phyloP scores from a whole-genome alignment of 2,888 invertebrate species.

The Molorchus minor region DNA sequence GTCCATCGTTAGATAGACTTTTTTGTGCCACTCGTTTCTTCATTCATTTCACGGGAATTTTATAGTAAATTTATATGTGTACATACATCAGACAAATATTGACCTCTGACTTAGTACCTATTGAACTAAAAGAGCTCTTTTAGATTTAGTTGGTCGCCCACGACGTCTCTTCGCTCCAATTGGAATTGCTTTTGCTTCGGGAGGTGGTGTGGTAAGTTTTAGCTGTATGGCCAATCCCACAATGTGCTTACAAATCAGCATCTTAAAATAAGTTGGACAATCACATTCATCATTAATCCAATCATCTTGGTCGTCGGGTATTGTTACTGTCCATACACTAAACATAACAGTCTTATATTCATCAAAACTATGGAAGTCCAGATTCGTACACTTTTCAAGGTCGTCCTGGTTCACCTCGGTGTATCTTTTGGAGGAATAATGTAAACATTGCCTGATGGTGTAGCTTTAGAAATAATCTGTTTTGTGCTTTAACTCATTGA shows the following conservation, averaged over 20 bases:
- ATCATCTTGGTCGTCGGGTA: constrained; percentile 9
- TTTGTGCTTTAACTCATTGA: constrained; percentile 17
- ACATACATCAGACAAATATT: not conserved
- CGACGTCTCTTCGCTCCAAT: constrained; percentile 17
- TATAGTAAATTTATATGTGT: too few relatives aligned
- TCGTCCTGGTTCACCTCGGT: not conserved
- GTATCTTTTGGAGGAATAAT: constrained; percentile 6
- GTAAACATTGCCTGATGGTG: not conserved
- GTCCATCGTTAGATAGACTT: too few relatives aligned
- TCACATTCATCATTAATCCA: constrained; percentile 20
- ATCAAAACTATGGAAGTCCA: constrained; percentile 18
- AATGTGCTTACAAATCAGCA: constrained; percentile 19
- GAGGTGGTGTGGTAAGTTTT: constrained; percentile 4
- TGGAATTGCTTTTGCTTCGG: constrained; percentile 13
- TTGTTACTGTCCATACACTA: constrained; percentile 11
- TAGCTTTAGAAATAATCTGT: not conserved
- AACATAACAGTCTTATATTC: constrained; percentile 8
- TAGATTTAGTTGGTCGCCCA: constrained; percentile 12
- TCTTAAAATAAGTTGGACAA: constrained; percentile 17
- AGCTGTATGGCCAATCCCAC: constrained; percentile 11
- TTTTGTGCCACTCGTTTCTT: too few relatives aligned
- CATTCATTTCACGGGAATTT: too few relatives aligned
- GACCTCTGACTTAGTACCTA: not conserved
- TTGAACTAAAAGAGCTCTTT: constrained; percentile 10
- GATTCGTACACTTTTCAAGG: not conserved